Conservation (phyloP, 2,888 invertebrate genomes). For the Eristalis arbustorum region DNA sequence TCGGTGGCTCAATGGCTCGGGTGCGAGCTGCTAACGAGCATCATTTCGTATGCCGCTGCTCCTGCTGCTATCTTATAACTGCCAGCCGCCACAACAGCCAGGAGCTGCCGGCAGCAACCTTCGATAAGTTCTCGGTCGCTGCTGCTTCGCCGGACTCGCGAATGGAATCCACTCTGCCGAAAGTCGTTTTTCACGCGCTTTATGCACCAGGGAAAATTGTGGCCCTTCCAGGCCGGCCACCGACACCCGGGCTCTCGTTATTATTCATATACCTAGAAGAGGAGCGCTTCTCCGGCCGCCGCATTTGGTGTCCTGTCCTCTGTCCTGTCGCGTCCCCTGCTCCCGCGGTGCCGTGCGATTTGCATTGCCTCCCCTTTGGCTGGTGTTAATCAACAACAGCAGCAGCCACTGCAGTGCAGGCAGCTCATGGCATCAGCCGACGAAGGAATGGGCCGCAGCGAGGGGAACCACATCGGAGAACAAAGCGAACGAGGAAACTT, state of each 20-base stretch:
- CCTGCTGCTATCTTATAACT: conserved; percentile 60
- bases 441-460: neutral
- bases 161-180: conserved; percentile 20
- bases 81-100: conserved; percentile 49
- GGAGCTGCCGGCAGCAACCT: conserved; percentile 69
- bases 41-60: conserved; percentile 54
- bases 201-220: conserved; percentile 63
- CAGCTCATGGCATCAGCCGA: no score
- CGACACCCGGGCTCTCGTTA: conserved; percentile 58
- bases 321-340: neutral
- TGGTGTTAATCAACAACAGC: conserved; percentile 63
- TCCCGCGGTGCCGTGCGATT: conserved; percentile 36
- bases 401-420: neutral
- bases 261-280: conserved; percentile 59
- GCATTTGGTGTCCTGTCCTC: conserved; percentile 40
- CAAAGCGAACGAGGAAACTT: conserved; percentile 64
- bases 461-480: conserved; percentile 29
- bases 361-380: conserved; percentile 44
- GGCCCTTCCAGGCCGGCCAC: neutral
- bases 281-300: conserved; percentile 20
- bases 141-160: conserved; percentile 50
- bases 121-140: conserved; percentile 46
- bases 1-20: neutral
- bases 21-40: conserved; percentile 68
- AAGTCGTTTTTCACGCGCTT: conserved; percentile 70